Evolutionary conservation across 1,140 invertebrate species (phyloP).

Genomic region (Macrobrachium rosenbergii): DNA sequence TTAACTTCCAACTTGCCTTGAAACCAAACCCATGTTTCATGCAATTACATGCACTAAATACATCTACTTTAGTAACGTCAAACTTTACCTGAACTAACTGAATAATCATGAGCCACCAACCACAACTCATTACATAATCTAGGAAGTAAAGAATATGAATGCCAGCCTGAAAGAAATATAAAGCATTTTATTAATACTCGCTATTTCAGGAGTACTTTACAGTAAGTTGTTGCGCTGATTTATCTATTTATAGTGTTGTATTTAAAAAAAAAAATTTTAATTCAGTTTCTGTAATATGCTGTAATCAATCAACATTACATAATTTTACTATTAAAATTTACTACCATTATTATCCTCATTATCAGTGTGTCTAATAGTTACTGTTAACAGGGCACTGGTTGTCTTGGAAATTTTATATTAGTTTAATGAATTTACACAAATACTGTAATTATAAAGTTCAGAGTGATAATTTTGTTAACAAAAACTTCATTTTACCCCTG

Average conservation of each 20-base stretch:
- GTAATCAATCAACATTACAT: background rate
- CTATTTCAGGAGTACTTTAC: no score
- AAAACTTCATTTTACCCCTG: conserved; percentile 78
- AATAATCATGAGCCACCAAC: conserved; percentile 88
- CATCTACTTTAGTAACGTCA: no score
- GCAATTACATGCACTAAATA: no score
- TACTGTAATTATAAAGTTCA: background rate
- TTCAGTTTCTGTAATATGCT: background rate
- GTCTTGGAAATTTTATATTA: no score
- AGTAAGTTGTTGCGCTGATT: no score
- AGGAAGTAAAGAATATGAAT: conserved; percentile 87
- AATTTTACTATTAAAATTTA: background rate
- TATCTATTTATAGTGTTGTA: no score
- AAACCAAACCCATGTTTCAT: no score
- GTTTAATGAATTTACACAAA: no score
- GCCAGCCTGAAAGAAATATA: conserved; percentile 76
- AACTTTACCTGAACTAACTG: conserved; percentile 80
- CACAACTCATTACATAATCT: conserved; percentile 84
- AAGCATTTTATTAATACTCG: background rate
- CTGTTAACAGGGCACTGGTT: no score
- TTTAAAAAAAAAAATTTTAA: no score
- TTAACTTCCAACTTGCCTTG: no score
- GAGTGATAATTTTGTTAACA: background rate
- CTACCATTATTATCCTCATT: background rate
- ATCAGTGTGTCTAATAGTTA: no score